Conservation (phyloP, 2,888 invertebrate genomes). For the Polydrusus pterygomalis region DNA sequence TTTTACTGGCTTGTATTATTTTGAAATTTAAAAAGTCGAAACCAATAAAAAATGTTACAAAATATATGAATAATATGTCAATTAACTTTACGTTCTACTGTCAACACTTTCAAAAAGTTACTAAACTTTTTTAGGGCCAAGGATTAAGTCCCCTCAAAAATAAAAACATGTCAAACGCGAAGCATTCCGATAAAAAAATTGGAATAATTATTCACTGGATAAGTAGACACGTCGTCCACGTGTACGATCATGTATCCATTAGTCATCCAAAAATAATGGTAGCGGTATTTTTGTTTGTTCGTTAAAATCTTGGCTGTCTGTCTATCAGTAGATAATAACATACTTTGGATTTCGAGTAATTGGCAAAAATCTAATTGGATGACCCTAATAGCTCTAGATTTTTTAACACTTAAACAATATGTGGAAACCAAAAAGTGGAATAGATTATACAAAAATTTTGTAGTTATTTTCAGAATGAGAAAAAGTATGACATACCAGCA, state of each 20-base stretch:
- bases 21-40: too few species aligned
- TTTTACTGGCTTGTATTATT: too few species aligned
- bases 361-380: conserved; percentile 6
- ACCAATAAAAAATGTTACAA: too few species aligned
- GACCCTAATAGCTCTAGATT: neutral
- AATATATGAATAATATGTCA: too few species aligned
- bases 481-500: neutral
- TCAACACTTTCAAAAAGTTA: neutral
- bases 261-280: conserved; percentile 10
- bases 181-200: neutral
- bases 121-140: conserved; percentile 11
- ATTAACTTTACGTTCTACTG: neutral
- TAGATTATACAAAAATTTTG: neutral
- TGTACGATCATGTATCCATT: neutral
- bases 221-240: neutral
- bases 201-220: conserved; percentile 2
- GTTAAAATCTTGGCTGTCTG: conserved; percentile 7
- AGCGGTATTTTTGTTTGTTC: neutral
- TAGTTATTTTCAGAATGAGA: neutral
- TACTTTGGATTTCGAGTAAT: conserved; percentile 8
- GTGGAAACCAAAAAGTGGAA: neutral
- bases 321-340: neutral
- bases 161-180: neutral
- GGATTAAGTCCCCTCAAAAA: neutral
- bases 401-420: too few species aligned